These are phyloP conservation scores for Muschampia plurimacula DNA, from an alignment of 2,888 invertebrate species.

Conservation along the genomic window DNA sequence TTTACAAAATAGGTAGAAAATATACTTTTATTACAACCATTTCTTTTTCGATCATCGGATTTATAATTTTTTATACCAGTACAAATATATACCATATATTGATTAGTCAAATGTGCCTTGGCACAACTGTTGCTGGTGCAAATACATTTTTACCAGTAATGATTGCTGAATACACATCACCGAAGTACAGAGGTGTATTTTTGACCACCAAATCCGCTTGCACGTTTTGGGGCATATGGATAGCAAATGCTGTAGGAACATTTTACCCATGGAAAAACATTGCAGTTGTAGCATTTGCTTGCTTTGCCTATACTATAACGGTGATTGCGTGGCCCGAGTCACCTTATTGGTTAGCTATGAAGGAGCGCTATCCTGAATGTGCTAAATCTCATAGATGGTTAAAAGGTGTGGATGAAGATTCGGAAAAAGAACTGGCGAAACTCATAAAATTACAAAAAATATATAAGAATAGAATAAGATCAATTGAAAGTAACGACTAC, in stretches of 20 bases:
- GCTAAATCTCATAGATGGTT: slow-evolving; percentile 1
- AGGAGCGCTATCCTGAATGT: not conserved
- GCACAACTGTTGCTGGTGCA: not conserved
- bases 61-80: not conserved
- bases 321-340: not conserved
- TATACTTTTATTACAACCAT: not conserved
- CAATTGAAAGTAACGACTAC: not conserved
- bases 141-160: not conserved
- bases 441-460: slow-evolving; percentile 1
- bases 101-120: not conserved
- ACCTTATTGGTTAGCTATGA: not conserved
- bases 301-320: not conserved
- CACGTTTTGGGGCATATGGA: slow-evolving; percentile 3
- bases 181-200: not conserved
- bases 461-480: not conserved
- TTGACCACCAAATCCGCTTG: not conserved
- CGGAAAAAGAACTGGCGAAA: not conserved
- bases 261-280: slow-evolving; percentile 4
- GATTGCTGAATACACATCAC: not conserved
- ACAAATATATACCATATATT: slow-evolving; percentile 2
- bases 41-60: not conserved
- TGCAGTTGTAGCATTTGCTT: not conserved
- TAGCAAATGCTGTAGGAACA: slow-evolving; percentile 1
- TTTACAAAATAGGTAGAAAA: slow-evolving; percentile 1
- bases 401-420: not conserved